Evolutionary conservation across 2,797 vertebrate species (phyloP).

Genomic region (Poeciliopsis paucimaculata): DNA sequence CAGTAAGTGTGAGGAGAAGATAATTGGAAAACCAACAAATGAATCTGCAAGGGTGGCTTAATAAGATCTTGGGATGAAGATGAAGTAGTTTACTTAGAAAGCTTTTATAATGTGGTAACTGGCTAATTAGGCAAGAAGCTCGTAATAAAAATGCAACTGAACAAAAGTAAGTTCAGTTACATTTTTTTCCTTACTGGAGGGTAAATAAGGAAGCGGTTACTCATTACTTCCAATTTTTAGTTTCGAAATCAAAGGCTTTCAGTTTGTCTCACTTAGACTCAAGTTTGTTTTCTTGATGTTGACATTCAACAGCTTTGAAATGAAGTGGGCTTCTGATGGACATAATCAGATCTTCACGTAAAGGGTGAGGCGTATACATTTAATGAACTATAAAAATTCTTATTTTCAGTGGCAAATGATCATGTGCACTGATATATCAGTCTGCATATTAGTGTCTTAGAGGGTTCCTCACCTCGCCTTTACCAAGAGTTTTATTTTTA

Average conservation of each 20-base stretch:
- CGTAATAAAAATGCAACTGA: constrained; percentile 68
- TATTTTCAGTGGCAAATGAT: not conserved
- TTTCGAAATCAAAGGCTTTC: not conserved
- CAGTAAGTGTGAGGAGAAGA: not conserved
- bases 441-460: not conserved
- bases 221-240: not conserved
- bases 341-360: not conserved
- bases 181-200: constrained; percentile 25
- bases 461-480: not conserved
- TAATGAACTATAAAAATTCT: not conserved
- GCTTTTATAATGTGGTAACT: not conserved
- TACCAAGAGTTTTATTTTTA: not conserved
- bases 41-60: not conserved
- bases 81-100: not conserved
- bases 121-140: not conserved
- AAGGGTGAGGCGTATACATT: not conserved
- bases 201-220: not conserved
- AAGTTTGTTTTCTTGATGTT: not conserved
- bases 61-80: not conserved
- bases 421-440: not conserved
- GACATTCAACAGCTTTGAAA: not conserved
- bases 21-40: not conserved
- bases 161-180: not conserved
- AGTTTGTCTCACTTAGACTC: not conserved
- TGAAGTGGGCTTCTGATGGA: not conserved